A percentile compares a stretch with the other conserved stretches of the same genome.
These are phyloP conservation scores for Drosophila austrosaltans DNA, from an alignment of 2,888 invertebrate genomes.

Conservation along the genomic window DNA sequence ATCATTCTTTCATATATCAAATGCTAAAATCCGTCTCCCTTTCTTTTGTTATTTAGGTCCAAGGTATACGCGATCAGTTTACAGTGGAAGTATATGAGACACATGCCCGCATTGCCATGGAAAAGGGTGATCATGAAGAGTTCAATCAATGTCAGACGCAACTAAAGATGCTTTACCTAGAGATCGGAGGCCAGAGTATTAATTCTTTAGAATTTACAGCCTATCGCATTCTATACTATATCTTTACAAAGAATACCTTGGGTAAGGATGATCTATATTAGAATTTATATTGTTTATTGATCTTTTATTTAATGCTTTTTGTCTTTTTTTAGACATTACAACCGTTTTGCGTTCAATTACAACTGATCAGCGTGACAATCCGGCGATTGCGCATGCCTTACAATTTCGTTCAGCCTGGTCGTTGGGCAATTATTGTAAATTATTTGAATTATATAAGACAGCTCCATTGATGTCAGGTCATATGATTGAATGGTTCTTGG, in stretches of 20 bases:
- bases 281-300: not conserved
- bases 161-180: constrained; percentile 95
- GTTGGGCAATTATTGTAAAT: constrained; percentile 94
- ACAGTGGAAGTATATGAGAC: constrained; percentile 99
- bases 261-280: constrained; percentile 85
- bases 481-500: constrained; percentile 99
- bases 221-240: constrained; percentile 98
- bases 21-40: not conserved
- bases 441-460: constrained; percentile 94
- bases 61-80: constrained; percentile 96
- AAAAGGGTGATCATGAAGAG: constrained; percentile 99
- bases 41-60: constrained; percentile 87
- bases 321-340: constrained; percentile 90
- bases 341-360: constrained; percentile 93
- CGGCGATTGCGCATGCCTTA: constrained; percentile 93
- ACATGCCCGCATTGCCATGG: constrained; percentile 98
- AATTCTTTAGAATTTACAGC: constrained; percentile 97
- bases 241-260: constrained; percentile 98
- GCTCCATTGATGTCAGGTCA: constrained; percentile 98
- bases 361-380: constrained; percentile 90
- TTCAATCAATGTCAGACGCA: constrained; percentile 99
- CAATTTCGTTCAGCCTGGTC: constrained; percentile 96
- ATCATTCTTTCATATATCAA: constrained; percentile 16
- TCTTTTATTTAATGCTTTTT: constrained; percentile 15
- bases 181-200: constrained; percentile 86